Percentiles rank a stretch among this genome's conserved stretches.
phyloP scores from a whole-genome alignment of 2,113 vertebrate genomes.

The Danio rerio region DNA sequence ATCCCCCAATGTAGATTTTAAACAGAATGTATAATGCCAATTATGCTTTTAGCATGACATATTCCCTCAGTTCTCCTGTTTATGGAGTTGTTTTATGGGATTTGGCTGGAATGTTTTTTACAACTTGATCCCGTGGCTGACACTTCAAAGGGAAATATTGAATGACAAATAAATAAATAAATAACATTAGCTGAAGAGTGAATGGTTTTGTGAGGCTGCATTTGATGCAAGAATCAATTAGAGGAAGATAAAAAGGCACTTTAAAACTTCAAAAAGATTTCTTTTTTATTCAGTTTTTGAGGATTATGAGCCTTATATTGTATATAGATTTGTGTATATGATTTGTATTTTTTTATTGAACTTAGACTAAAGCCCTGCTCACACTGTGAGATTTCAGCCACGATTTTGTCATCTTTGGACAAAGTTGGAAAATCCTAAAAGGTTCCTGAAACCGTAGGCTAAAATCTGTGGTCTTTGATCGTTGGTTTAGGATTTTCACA shows the following conservation, averaged over 20 bases:
- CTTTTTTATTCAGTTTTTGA: neutral
- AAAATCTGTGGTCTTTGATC: no score
- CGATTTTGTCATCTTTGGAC: no score
- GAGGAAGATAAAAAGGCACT: neutral
- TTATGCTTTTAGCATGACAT: constrained; percentile 70
- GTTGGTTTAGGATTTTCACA: no score
- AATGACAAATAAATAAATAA: constrained; percentile 44
- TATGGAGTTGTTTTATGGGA: constrained; percentile 21
- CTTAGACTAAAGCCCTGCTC: no score
- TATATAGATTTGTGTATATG: no score
- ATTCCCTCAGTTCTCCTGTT: constrained; percentile 53
- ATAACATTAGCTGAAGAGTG: neutral
- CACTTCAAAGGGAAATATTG: constrained; percentile 43
- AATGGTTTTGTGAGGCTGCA: neutral
- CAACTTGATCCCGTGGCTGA: constrained; percentile 18
- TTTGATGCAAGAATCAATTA: constrained; percentile 32
- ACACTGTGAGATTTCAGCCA: no score
- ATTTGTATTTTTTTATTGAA: no score
- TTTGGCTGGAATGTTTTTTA: constrained; percentile 5
- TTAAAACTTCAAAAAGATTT: constrained; percentile 7
- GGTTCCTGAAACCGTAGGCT: no score
- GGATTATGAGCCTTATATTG: neutral
- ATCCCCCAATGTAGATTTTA: constrained; percentile 72
- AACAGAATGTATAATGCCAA: constrained; percentile 74
- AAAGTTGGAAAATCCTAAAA: no score